These are phyloP conservation scores for Phallusia fumigata DNA, from an alignment of 23 tunicate species.

Conservation along the genomic window DNA sequence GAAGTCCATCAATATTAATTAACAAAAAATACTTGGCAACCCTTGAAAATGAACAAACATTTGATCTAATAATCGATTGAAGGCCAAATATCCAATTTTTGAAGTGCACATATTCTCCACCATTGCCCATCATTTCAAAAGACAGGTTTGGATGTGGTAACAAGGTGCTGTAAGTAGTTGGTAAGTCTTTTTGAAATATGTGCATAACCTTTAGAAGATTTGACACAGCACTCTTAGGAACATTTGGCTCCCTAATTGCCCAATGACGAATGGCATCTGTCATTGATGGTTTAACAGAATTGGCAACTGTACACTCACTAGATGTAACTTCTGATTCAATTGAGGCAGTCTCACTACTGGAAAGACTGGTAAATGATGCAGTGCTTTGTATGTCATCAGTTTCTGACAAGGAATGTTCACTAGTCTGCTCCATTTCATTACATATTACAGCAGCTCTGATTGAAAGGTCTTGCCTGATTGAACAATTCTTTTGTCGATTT, in stretches of 20 bases:
- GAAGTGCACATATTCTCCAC: slow-evolving; percentile 47
- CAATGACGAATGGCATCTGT: neutral
- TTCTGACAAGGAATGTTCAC: too few species aligned
- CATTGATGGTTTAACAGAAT: too few species aligned
- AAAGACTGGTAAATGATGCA: too few species aligned
- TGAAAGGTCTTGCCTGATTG: too few species aligned
- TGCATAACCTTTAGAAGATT: neutral
- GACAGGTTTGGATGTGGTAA: neutral
- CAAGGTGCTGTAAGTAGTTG: neutral
- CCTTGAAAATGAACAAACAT: neutral
- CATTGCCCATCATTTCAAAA: neutral
- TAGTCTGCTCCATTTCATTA: too few species aligned
- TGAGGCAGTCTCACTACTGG: too few species aligned
- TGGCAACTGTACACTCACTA: too few species aligned
- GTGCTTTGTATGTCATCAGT: too few species aligned
- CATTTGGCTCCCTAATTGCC: neutral
- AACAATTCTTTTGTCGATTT: too few species aligned
- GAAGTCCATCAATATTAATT: slow-evolving; percentile 56
- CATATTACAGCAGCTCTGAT: too few species aligned
- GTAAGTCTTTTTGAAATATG: neutral
- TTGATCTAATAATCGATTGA: neutral
- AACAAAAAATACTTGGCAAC: slow-evolving; percentile 16
- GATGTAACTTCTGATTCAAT: too few species aligned
- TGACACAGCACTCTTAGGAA: neutral
- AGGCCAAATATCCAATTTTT: slow-evolving; percentile 35